phyloP scores from a whole-genome alignment of 2,797 vertebrate species.

The Melanotaenia boesemani region DNA sequence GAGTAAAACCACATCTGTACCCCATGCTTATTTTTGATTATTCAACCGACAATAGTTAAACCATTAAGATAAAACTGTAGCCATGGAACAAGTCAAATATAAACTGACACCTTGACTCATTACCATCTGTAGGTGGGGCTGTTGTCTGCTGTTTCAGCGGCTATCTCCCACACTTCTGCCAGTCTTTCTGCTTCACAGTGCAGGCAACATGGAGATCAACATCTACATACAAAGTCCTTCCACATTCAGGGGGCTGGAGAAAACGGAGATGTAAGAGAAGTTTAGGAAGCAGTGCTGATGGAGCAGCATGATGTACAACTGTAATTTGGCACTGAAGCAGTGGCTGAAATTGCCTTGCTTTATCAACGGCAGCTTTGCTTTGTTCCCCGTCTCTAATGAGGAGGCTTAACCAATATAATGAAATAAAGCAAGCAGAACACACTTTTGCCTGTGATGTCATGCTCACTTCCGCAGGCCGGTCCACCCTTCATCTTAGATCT shows the following conservation, averaged over 20 bases:
- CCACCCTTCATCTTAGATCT: slow-evolving; percentile 58
- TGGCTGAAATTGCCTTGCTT: slow-evolving; percentile 83
- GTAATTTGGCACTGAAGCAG: slow-evolving; percentile 80
- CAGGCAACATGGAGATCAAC: slow-evolving; percentile 74
- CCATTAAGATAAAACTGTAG: neutral
- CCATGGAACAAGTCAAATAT: neutral
- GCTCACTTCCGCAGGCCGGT: slow-evolving; percentile 59
- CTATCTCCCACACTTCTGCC: slow-evolving; percentile 22
- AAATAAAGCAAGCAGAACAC: slow-evolving; percentile 70
- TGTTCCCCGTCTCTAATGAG: slow-evolving; percentile 71
- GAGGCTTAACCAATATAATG: slow-evolving; percentile 78
- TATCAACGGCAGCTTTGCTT: slow-evolving; percentile 77
- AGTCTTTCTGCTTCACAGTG: slow-evolving; percentile 61
- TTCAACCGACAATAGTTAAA: neutral
- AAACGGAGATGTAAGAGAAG: slow-evolving; percentile 41
- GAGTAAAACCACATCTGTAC: neutral
- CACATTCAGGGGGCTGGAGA: slow-evolving; percentile 17
- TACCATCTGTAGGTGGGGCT: slow-evolving; percentile 80
- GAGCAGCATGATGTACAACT: slow-evolving; percentile 82
- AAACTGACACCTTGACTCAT: neutral
- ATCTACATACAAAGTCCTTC: slow-evolving; percentile 28
- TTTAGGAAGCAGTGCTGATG: slow-evolving; percentile 52
- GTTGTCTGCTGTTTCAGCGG: slow-evolving; percentile 66
- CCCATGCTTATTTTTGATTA: neutral
- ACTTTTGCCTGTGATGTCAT: slow-evolving; percentile 75